These are phyloP conservation scores for Danaus chrysippus DNA, from an alignment of 2,888 invertebrate genomes.

Conservation along the genomic window DNA sequence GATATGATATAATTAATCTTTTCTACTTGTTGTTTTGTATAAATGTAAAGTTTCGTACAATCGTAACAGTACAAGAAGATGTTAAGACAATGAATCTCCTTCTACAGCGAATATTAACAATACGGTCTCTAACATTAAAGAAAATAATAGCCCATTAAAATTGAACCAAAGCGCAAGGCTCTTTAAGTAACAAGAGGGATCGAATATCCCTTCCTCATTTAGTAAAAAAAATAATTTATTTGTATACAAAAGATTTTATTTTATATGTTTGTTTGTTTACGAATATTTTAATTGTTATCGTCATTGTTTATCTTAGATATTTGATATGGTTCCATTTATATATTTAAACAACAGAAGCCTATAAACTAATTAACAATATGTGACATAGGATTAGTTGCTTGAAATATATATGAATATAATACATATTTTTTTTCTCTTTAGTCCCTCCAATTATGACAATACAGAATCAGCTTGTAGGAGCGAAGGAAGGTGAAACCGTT, in stretches of 20 bases:
- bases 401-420: too few species aligned
- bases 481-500: conserved; percentile 83
- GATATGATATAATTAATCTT: too few species aligned
- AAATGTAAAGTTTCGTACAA: background rate
- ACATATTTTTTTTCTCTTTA: conserved; percentile 54
- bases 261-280: too few species aligned
- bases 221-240: too few species aligned
- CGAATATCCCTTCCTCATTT: conserved; percentile 12
- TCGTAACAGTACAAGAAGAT: conserved; percentile 4
- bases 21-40: background rate
- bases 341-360: too few species aligned
- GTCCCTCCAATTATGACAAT: conserved; percentile 89
- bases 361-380: too few species aligned
- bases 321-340: too few species aligned
- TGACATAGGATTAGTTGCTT: too few species aligned
- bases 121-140: conserved; percentile 18
- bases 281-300: too few species aligned
- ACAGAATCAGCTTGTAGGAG: conserved; percentile 87
- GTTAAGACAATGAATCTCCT: background rate
- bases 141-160: conserved; percentile 30
- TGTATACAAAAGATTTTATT: too few species aligned
- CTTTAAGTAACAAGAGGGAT: conserved; percentile 29
- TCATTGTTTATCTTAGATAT: too few species aligned
- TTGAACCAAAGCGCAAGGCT: conserved; percentile 27
- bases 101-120: background rate